Evolutionary conservation across 1,140 invertebrate species (phyloP).

Genomic region (Pseudobourletiella spinata): DNA sequence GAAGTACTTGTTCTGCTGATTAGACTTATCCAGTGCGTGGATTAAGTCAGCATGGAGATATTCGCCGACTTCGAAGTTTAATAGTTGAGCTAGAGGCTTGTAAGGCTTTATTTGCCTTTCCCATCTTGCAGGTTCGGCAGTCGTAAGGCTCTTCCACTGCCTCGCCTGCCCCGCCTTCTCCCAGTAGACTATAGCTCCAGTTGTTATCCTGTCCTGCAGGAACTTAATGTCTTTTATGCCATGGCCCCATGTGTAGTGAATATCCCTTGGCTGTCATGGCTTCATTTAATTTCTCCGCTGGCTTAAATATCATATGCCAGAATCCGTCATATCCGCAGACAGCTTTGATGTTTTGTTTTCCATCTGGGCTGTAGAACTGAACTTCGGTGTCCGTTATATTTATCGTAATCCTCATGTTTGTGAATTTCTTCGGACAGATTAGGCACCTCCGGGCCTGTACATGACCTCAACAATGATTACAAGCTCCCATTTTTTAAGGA

Average conservation of each 20-base stretch:
- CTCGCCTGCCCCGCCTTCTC: too few species aligned
- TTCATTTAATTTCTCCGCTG: neutral
- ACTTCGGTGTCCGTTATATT: neutral
- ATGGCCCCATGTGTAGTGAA: neutral
- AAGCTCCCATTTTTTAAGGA: neutral
- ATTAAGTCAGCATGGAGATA: slow-evolving; percentile 4
- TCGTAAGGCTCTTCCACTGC: neutral
- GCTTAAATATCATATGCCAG: neutral
- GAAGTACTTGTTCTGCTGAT: slow-evolving; percentile 8
- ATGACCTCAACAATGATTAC: neutral
- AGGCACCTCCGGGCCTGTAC: neutral
- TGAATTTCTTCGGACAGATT: neutral
- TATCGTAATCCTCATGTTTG: neutral
- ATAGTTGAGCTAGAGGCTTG: neutral
- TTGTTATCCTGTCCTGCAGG: neutral
- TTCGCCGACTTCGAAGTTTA: neutral
- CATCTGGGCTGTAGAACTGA: neutral
- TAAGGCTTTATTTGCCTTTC: neutral
- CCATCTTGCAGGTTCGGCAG: neutral
- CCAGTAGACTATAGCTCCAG: too few species aligned
- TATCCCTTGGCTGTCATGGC: neutral
- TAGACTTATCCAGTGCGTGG: neutral
- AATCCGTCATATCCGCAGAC: neutral
- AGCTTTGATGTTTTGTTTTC: neutral
- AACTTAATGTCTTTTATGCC: slow-evolving; percentile 3